A percentile compares a stretch with the other conserved stretches of the same genome.
Conservation (phyloP, 2,888 invertebrate species). For the Agriopis marginaria region DNA sequence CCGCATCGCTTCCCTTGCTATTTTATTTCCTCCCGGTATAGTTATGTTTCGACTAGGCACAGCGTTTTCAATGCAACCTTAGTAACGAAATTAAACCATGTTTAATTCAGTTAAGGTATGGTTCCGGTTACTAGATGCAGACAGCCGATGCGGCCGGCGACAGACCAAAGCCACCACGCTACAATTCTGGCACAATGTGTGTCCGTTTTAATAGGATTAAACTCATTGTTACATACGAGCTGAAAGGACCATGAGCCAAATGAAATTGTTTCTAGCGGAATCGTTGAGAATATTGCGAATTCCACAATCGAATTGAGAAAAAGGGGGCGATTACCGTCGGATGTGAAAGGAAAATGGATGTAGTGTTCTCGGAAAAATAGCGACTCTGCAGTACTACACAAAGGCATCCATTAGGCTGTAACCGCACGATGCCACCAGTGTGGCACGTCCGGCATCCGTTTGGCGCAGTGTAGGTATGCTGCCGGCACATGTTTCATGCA, state of each 20-base stretch:
- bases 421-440: conserved; percentile 27
- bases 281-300: conserved; percentile 57
- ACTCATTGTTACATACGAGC: conserved; percentile 82
- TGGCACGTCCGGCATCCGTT: conserved; percentile 32
- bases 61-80: conserved; percentile 73
- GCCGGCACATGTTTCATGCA: conserved; percentile 29
- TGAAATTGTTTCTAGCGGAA: conserved; percentile 75
- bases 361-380: conserved; percentile 29
- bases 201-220: conserved; percentile 84
- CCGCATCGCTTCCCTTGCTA: conserved; percentile 85
- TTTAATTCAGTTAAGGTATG: conserved; percentile 84
- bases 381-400: conserved; percentile 23
- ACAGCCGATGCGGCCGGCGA: conserved; percentile 77
- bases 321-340: conserved; percentile 44
- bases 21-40: conserved; percentile 84
- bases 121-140: conserved; percentile 77
- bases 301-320: conserved; percentile 49
- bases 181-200: conserved; percentile 83
- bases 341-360: conserved; percentile 43
- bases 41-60: conserved; percentile 82
- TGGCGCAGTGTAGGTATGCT: conserved; percentile 28
- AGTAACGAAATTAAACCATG: conserved; percentile 83
- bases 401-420: conserved; percentile 34
- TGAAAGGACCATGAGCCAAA: conserved; percentile 75
- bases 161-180: conserved; percentile 82